phyloP scores from a whole-genome alignment of 2,113 vertebrate genomes.

The Poecile atricapillus region DNA sequence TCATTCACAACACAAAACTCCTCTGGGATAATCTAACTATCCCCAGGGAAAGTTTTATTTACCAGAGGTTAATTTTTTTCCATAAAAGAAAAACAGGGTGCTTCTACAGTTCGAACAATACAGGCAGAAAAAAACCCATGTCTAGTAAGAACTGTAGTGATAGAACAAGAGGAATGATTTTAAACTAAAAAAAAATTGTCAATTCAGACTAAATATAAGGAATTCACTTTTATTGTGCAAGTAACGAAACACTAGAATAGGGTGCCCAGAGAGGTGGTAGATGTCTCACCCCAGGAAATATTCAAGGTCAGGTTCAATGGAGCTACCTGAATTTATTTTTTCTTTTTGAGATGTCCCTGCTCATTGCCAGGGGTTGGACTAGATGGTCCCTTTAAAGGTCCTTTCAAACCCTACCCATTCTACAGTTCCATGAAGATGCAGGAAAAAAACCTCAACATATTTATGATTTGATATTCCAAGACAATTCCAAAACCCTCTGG shows the following conservation, averaged over 20 bases:
- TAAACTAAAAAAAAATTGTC: neutral
- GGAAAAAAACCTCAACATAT: accelerated
- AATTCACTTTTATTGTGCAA: neutral
- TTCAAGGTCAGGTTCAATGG: neutral
- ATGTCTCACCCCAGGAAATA: neutral
- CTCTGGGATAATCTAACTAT: neutral
- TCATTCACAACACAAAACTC: neutral
- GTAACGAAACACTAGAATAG: neutral
- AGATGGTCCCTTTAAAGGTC: neutral
- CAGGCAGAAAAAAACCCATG: neutral
- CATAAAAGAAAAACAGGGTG: neutral
- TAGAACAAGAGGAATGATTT: neutral
- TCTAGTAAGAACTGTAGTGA: neutral
- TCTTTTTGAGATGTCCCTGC: neutral
- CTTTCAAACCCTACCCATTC: neutral
- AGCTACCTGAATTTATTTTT: neutral
- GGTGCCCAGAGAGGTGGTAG: neutral
- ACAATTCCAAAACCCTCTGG: neutral
- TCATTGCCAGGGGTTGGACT: neutral
- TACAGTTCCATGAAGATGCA: neutral
- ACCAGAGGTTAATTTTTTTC: neutral
- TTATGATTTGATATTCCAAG: neutral
- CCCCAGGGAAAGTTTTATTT: neutral
- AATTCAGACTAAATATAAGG: neutral
- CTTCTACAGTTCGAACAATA: neutral